Base-by-base conservation (phyloP, 2,113 vertebrate species). In the Neodontobutis hainanensis region DNA sequence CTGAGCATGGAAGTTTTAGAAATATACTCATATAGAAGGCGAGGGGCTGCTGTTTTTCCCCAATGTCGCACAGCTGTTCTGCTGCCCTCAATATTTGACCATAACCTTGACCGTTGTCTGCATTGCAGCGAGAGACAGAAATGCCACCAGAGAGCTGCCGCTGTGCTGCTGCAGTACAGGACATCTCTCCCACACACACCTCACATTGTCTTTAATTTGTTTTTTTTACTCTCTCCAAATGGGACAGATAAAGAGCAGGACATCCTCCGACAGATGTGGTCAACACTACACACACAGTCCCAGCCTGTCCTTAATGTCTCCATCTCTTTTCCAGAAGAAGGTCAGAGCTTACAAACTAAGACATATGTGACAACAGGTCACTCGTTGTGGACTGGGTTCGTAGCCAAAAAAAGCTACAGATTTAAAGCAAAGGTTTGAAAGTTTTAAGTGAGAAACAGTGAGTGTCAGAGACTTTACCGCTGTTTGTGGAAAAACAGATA, bases 41-140 rank as follows among this genome's bases (percentile, higher is more conserved):
- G 6, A 6, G 42, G 63, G 61, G 32, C 34, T 55, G 11, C 16
- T 48, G 19, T 75, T 80, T n/a, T 58, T 16, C 63, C 14, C 10
- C 61, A 60, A 44, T 11, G 27, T 46, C 12, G 36, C 16, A 71
- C 6, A 12, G 35, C 56, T 42, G 34, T 44, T 53, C 56, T 42
- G 34, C 47, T 53, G 55, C 58, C 66, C 77, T 73, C 63, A 11
- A 11, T 59, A 34, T 66, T 61, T 58, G 45, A 47, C 15, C 50
- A 45, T 87, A 83, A 89, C 88, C 88, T 89, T 91, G n/a, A n/a
- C n/a, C n/a, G n/a, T n/a, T n/a, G 81, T 78, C 87, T 90, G 88
- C 88, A 91, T 65, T 89, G 89, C 88, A 88, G 88, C 55, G 77
- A 47, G 59, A 72, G 70, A 66, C 59, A 73, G 46, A 62, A 59